phyloP scores from a whole-genome alignment of 2,113 vertebrate genomes.

The Zeus faber region DNA sequence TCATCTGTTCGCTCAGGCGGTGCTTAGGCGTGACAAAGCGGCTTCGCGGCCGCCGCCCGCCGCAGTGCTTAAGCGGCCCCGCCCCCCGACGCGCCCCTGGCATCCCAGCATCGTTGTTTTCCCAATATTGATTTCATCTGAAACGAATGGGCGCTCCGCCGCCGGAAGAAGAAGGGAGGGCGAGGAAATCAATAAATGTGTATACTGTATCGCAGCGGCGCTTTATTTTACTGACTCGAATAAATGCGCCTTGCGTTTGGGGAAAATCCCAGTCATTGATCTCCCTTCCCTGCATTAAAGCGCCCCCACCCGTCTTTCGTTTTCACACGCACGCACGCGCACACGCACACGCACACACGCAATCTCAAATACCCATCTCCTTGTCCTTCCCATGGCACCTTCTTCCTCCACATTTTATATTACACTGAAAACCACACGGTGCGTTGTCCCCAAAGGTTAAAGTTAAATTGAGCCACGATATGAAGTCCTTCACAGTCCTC shows the following conservation, averaged over 20 bases:
- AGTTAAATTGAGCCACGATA: slow-evolving; percentile 5
- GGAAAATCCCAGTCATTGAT: slow-evolving; percentile 24
- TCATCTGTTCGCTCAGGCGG: too few relatives aligned
- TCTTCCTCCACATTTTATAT: slow-evolving; percentile 36
- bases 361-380: too few relatives aligned
- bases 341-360: too few relatives aligned
- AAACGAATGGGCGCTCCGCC: slow-evolving; percentile 32
- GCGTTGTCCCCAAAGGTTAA: slow-evolving; percentile 32
- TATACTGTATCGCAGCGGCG: slow-evolving; percentile 18
- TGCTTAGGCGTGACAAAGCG: too few relatives aligned
- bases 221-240: slow-evolving; percentile 35
- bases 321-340: too few relatives aligned
- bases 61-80: too few relatives aligned
- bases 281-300: neutral
- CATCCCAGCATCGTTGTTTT: slow-evolving; percentile 11
- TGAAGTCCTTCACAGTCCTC: slow-evolving; percentile 15
- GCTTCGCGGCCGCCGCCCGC: too few relatives aligned
- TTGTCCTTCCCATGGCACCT: slow-evolving; percentile 5
- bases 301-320: neutral
- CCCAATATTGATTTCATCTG: slow-evolving; percentile 14
- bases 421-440: slow-evolving; percentile 30
- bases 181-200: slow-evolving; percentile 39
- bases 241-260: slow-evolving; percentile 29
- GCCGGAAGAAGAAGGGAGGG: slow-evolving; percentile 1
- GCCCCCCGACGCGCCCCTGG: too few relatives aligned